A percentile compares a stretch with the other conserved stretches of the same genome.
phyloP scores from a whole-genome alignment of 2,888 invertebrate genomes.

The Drosophila borborema region DNA sequence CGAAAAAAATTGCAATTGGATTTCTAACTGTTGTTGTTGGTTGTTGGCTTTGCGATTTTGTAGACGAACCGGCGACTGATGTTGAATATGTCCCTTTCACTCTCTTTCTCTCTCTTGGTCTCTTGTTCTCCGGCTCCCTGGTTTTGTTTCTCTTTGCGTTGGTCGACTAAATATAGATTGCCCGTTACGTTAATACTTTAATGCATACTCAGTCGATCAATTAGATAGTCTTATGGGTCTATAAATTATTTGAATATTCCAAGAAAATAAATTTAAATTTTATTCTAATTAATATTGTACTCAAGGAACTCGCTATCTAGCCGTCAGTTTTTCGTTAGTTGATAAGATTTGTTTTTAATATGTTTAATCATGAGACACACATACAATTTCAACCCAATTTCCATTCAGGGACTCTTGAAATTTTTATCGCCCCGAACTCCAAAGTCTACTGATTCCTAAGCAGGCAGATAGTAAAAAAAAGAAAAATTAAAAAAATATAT shows the following conservation, averaged over 20 bases:
- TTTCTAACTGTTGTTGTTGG: slow-evolving; percentile 28
- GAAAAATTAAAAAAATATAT: background rate
- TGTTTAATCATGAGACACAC: slow-evolving; percentile 13
- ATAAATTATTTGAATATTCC: slow-evolving; percentile 43
- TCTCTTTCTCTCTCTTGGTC: background rate
- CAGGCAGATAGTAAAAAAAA: background rate
- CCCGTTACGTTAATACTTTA: slow-evolving; percentile 34
- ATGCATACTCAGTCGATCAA: slow-evolving; percentile 51
- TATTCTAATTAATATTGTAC: slow-evolving; percentile 12
- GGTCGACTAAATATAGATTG: slow-evolving; percentile 14
- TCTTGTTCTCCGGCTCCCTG: background rate
- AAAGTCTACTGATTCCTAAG: slow-evolving; percentile 12
- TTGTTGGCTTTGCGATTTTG: slow-evolving; percentile 28
- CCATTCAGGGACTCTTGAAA: slow-evolving; percentile 23
- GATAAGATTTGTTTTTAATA: slow-evolving; percentile 34
- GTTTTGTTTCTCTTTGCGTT: slow-evolving; percentile 8
- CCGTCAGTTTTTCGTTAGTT: slow-evolving; percentile 17
- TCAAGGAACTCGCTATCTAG: slow-evolving; percentile 24
- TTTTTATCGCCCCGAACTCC: slow-evolving; percentile 17
- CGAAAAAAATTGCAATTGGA: slow-evolving; percentile 22
- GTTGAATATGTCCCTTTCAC: slow-evolving; percentile 3
- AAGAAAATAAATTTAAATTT: slow-evolving; percentile 7
- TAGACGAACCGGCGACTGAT: slow-evolving; percentile 64
- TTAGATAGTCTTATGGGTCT: background rate
- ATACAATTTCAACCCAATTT: slow-evolving; percentile 25